A percentile compares a stretch with the other conserved stretches of the same genome.
phyloP scores from a whole-genome alignment of 1,140 invertebrate species.

The Drosophila tani region DNA sequence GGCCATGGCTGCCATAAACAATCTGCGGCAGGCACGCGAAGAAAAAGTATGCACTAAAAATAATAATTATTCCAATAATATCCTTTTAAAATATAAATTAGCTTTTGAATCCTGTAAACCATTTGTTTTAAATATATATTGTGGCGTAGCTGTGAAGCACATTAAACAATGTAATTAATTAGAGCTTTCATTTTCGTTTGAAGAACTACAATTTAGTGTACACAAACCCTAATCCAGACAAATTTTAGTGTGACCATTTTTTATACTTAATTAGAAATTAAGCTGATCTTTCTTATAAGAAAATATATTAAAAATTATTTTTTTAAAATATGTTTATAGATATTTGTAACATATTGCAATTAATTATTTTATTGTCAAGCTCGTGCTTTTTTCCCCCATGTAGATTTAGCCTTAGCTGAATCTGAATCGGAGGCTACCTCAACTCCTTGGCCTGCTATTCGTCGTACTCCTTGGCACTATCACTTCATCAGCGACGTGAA shows the following conservation, averaged over 20 bases:
- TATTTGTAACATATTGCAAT: no score
- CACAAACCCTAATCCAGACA: not conserved
- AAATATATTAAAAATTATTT: not conserved
- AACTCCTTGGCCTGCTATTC: slow-evolving; percentile 34
- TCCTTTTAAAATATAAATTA: not conserved
- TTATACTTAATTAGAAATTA: not conserved
- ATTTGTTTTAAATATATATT: not conserved
- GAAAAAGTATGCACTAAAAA: not conserved
- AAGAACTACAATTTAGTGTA: not conserved
- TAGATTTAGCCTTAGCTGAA: slow-evolving; percentile 9
- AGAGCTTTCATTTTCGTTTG: not conserved
- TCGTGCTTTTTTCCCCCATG: not conserved
- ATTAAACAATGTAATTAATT: no score
- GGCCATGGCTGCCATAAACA: slow-evolving; percentile 64
- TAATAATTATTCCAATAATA: not conserved
- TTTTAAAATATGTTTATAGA: no score
- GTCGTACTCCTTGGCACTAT: slow-evolving; percentile 58
- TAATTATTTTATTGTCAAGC: not conserved
- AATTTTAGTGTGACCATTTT: not conserved
- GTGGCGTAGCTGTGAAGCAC: no score
- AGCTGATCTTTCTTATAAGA: not conserved
- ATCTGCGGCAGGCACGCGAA: slow-evolving; percentile 51
- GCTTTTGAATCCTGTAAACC: no score
- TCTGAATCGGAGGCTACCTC: slow-evolving; percentile 27
- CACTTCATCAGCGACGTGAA: slow-evolving; percentile 82